Conservation (phyloP, 2,797 vertebrate genomes). For the Diceros bicornis region DNA sequence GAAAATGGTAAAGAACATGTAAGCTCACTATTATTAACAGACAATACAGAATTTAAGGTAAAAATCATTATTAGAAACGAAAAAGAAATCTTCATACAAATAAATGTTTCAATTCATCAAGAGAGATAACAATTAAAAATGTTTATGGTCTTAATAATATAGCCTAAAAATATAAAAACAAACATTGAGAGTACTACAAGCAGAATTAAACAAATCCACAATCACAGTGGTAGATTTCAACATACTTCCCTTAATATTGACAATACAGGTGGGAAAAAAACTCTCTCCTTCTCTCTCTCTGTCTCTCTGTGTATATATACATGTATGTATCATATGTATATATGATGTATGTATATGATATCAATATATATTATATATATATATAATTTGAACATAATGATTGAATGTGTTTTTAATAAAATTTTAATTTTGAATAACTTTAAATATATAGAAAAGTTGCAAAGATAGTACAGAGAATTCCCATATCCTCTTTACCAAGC, state of each 20-base stretch:
- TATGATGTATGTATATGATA: background rate
- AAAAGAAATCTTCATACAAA: background rate
- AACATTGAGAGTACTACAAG: background rate
- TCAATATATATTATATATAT: too few relatives aligned
- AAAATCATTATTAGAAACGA: constrained; percentile 27
- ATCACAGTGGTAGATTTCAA: constrained; percentile 8
- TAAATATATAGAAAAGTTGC: background rate
- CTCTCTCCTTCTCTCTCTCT: background rate
- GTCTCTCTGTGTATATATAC: background rate
- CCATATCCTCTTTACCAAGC: background rate
- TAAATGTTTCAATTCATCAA: constrained; percentile 1
- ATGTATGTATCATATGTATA: background rate
- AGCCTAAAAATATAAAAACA: background rate
- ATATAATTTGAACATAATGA: background rate
- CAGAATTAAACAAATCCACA: background rate
- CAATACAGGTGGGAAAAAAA: background rate
- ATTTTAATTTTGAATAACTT: constrained; percentile 29
- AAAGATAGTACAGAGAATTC: background rate
- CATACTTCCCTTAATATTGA: background rate
- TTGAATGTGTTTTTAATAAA: constrained; percentile 17
- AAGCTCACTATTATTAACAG: background rate
- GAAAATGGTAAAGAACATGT: background rate
- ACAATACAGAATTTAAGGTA: constrained; percentile 25
- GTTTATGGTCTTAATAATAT: background rate
- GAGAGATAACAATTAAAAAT: background rate